phyloP scores from a whole-genome alignment of 2,888 invertebrate species.

The Heliconius ismenius region DNA sequence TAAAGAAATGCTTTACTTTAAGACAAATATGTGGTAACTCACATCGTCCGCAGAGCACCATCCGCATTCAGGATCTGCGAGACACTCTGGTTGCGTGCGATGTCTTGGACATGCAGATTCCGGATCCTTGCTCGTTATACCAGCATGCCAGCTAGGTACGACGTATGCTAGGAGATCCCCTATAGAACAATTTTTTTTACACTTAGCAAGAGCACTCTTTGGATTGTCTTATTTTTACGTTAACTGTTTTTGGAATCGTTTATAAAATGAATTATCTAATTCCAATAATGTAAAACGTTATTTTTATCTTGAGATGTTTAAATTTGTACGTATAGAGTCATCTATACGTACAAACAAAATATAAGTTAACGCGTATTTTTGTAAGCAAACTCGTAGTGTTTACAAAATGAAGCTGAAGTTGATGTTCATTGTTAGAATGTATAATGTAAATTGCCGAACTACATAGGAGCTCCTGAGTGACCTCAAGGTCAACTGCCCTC shows the following conservation, averaged over 20 bases:
- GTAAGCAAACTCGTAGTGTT: neutral
- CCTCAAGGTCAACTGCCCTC: neutral
- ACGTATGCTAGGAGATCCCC: constrained; percentile 93
- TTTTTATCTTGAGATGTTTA: neutral
- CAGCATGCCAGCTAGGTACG: constrained; percentile 90
- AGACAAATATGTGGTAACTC: constrained; percentile 30
- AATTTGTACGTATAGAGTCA: no score
- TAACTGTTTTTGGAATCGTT: neutral
- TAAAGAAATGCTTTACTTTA: no score
- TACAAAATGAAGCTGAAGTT: neutral
- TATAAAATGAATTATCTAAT: neutral
- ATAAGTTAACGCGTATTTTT: neutral
- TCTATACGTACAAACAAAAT: neutral
- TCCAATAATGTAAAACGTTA: neutral
- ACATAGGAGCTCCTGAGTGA: neutral
- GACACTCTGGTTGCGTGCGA: constrained; percentile 88
- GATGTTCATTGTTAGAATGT: neutral
- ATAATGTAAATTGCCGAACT: neutral
- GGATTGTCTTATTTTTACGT: neutral
- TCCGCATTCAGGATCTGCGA: constrained; percentile 95
- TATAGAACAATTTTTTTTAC: constrained; percentile 41
- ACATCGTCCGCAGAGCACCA: constrained; percentile 93
- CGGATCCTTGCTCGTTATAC: constrained; percentile 86
- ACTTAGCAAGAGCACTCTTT: neutral
- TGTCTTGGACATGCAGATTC: constrained; percentile 89